These are phyloP conservation scores for Oreochromis mossambicus DNA, from an alignment of 2,797 vertebrate genomes.

Conservation along the genomic window DNA sequence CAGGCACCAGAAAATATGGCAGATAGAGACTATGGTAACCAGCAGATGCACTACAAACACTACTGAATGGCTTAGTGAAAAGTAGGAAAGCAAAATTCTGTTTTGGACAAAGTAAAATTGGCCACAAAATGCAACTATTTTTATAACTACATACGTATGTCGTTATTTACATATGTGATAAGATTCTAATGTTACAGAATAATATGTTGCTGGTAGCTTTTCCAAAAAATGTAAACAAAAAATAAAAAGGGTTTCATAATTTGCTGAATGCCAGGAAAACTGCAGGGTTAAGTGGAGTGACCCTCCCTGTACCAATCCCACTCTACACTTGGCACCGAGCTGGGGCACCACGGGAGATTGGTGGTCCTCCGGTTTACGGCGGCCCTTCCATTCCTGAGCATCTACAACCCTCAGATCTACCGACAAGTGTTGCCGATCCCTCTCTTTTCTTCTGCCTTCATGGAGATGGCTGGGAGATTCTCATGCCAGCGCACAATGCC, in stretches of 20 bases:
- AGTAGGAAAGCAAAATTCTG: background rate
- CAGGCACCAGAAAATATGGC: constrained; percentile 9
- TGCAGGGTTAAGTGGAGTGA: constrained; percentile 21
- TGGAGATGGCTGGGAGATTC: constrained; percentile 71
- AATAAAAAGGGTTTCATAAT: background rate
- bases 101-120: background rate
- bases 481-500: constrained; percentile 79
- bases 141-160: background rate
- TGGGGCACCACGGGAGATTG: constrained; percentile 44
- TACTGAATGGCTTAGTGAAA: background rate
- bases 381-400: constrained; percentile 49
- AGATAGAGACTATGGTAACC: background rate
- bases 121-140: background rate
- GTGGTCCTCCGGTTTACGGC: constrained; percentile 44
- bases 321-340: constrained; percentile 55
- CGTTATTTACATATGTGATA: background rate
- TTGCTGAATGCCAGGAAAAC: background rate
- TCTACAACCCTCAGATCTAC: constrained; percentile 70
- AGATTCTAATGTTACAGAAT: background rate
- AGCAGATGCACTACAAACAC: background rate
- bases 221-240: background rate
- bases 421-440: constrained; percentile 75
- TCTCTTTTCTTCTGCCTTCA: constrained; percentile 61
- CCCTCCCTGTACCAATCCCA: background rate
- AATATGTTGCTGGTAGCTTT: background rate